Base-by-base conservation (phyloP, 2,113 vertebrate species). In the Girardinichthys multiradiatus region DNA sequence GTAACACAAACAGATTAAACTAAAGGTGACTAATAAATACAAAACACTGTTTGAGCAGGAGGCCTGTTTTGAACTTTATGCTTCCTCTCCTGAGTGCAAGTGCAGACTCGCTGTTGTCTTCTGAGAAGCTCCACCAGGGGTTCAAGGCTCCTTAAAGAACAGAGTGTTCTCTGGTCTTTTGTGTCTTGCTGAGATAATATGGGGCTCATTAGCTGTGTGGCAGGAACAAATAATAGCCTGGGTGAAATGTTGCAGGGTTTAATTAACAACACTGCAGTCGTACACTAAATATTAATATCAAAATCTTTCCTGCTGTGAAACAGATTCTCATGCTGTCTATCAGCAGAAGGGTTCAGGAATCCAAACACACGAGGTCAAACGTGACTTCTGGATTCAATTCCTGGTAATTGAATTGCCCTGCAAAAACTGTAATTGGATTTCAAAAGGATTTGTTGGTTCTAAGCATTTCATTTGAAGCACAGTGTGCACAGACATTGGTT, bases 191-290 rank as follows among this genome's bases (percentile, higher is more conserved):
- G 81, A 79, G 87, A 90, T 88, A 88, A 89, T 86, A 64, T 85
- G 66, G 65, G 80, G 76, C 82, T 90, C 87, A 89, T 90, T 91
- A 90, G 79, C 74, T 80, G 68, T 88, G 79, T 90, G 77, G 76
- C 64, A 82, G 82, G 77, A 86, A 81, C 81, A 88, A 90, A 88
- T 86, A 87, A 87, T 85, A 82, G 85, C 70, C 61, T 76, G 71
- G 83, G 78, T 85, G 80, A 87, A 86, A 83, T 85, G 81, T 90
- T 83, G 81, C 81, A 77, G 75, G 72, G 76, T 87, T 87, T 90
- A 90, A 91, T 91, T 90, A 90, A 83, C 81, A 89, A 86, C 85
- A 86, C 29, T 80, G 33, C 66, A 45, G 66, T 72, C 72, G 57
- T 80, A 83, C 69, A 71, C 74, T 74, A 81, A 77, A 86, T 82